These are phyloP conservation scores for Sebastes fasciatus DNA, from an alignment of 2,113 vertebrate species.

Conservation along the genomic window DNA sequence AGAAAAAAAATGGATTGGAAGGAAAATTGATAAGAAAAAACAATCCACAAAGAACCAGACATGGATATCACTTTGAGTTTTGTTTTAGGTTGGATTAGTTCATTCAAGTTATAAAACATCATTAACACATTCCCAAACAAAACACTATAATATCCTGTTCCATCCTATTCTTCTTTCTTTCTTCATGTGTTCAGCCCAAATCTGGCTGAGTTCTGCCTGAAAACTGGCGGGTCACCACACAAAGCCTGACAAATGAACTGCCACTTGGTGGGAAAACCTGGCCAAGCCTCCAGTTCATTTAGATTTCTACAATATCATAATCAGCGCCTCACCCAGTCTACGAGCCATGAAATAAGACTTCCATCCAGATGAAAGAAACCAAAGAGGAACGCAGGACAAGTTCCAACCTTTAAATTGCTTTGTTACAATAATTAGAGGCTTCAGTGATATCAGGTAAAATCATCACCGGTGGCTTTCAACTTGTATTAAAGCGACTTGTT, in stretches of 20 bases:
- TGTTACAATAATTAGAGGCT: constrained; percentile 15
- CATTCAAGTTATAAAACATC: constrained; percentile 6
- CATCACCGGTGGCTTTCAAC: not conserved
- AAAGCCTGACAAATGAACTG: constrained; percentile 43
- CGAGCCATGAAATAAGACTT: constrained; percentile 58
- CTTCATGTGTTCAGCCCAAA: constrained; percentile 30
- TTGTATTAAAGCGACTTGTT: not conserved
- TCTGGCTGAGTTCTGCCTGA: constrained; percentile 1
- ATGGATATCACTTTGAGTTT: not conserved
- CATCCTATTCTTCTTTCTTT: not conserved
- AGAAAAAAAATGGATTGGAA: not conserved
- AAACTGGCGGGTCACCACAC: constrained; percentile 22
- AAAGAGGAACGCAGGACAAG: constrained; percentile 10
- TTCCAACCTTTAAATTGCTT: constrained; percentile 32
- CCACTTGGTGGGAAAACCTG: constrained; percentile 40
- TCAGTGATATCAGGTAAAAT: constrained; percentile 18
- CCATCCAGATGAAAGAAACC: constrained; percentile 24
- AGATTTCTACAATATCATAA: constrained; percentile 50
- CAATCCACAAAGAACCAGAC: not conserved
- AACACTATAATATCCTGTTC: constrained; percentile 24
- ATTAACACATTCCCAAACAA: not conserved
- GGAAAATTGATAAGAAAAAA: not conserved
- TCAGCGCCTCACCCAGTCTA: constrained; percentile 20
- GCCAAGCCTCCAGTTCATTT: constrained; percentile 41
- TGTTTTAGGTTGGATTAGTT: constrained; percentile 1